Evolutionary conservation across 2,113 vertebrate species (phyloP), one percentile per base, ranked within the genome.

Genomic region (Gavia stellata): DNA sequence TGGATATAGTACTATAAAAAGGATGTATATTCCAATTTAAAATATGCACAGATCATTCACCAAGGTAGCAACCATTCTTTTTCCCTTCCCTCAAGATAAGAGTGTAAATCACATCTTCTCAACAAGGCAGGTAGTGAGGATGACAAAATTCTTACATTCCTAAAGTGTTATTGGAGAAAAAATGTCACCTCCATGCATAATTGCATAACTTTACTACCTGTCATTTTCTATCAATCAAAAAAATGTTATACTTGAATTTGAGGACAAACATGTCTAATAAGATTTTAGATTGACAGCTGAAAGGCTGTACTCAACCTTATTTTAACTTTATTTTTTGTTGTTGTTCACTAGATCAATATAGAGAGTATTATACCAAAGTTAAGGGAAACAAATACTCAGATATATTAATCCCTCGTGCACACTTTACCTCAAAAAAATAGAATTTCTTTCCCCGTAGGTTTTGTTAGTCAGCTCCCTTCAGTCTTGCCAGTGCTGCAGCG

Each of bases 131-230:
- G 94, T 96, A 97, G 87, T 86, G 91, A 91, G 89, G 68, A 92
- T 97, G 94, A 92, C 94, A 96, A 96, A 96, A 96, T 95, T 96
- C 95, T 97, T 94, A 94, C 92, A 95, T 96, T 97, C 93, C 86
- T 81, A 94, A 97, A 96, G 94, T 95, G 91, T 96, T 97, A 94
- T 88, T 96, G 93, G 91, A 92, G 78, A 94, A 97, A 96, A 95
- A 94, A 94, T 96, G 96, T 96, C 93, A 96, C 91, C 95, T 96
- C 95, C 91, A 73, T 96, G 92, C 89, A 96, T 95, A 97, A 88
- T 81, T 95, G 94, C 87, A 88, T 94, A 94, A 93, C 95, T 95
- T 92, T 94, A 88, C 67, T 88, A 59, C n/a, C 71, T 94, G 66
- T 91, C 66, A 91, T 94, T 89, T 95, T 92, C 88, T 96, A 91